phyloP scores from a whole-genome alignment of 2,113 vertebrate species.

The Syngnathus scovelli region DNA sequence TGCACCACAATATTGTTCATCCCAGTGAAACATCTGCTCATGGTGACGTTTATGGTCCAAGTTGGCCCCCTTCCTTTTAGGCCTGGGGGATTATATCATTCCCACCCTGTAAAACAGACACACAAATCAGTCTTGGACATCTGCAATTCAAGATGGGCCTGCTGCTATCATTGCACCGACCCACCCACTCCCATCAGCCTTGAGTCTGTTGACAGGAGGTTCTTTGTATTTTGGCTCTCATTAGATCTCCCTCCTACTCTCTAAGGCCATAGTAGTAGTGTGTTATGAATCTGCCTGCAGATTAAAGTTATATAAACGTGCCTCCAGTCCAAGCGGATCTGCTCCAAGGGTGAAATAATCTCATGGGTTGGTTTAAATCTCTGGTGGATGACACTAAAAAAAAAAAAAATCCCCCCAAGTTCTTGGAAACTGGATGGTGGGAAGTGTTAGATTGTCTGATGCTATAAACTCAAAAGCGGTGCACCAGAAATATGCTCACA shows the following conservation, averaged over 20 bases:
- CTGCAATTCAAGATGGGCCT: constrained; percentile 37
- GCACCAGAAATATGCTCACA: not conserved
- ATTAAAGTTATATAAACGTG: constrained; percentile 50
- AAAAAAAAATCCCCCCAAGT: not conserved
- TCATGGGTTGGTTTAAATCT: constrained; percentile 33
- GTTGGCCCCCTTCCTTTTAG: constrained; percentile 15
- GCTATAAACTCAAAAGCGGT: not conserved
- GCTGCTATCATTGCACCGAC: constrained; percentile 18
- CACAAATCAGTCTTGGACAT: constrained; percentile 30
- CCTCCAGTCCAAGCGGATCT: constrained; percentile 42
- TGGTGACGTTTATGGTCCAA: constrained; percentile 2
- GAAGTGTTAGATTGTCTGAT: not conserved
- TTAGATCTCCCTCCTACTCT: constrained; percentile 11
- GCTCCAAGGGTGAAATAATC: constrained; percentile 41
- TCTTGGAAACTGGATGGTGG: not conserved
- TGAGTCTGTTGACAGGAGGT: constrained; percentile 32
- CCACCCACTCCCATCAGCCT: constrained; percentile 7
- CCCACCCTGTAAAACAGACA: constrained; percentile 10
- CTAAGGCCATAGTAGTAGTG: constrained; percentile 18
- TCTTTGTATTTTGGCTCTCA: constrained; percentile 35
- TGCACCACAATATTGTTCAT: not conserved
- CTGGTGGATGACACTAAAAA: constrained; percentile 25
- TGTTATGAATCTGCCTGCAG: constrained; percentile 31
- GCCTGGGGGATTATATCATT: constrained; percentile 18
- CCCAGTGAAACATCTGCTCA: not conserved